Percentiles rank a stretch among this genome's conserved stretches.
Conservation (phyloP, 2,113 vertebrate genomes). For the Tragelaphus buxtoni region DNA sequence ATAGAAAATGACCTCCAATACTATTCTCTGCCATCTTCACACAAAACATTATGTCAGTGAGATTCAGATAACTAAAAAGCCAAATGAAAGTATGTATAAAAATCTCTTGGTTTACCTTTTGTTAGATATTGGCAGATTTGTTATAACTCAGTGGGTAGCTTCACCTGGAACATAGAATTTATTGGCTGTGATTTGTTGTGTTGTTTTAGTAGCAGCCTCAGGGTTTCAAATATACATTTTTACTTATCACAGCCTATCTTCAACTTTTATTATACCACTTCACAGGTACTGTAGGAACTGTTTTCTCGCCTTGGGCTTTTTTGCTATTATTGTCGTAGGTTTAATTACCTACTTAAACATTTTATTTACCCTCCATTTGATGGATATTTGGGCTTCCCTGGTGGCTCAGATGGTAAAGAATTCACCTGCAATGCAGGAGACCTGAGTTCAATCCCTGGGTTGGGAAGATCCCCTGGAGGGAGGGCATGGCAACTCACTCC, state of each 20-base stretch:
- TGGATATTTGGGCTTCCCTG: not conserved
- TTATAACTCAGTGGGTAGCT: not conserved
- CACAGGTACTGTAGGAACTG: fast-evolving
- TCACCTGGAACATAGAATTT: slow-evolving; percentile 57
- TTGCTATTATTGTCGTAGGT: not conserved
- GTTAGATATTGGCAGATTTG: not conserved
- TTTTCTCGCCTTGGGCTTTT: no score
- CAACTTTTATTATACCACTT: fast-evolving
- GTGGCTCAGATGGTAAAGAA: not conserved
- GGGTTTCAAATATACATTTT: not conserved
- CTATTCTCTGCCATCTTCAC: not conserved
- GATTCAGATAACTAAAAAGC: not conserved
- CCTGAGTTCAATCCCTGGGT: not conserved
- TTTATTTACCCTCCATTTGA: not conserved
- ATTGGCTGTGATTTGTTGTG: not conserved
- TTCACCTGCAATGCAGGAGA: not conserved
- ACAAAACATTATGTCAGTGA: not conserved
- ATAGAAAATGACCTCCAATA: not conserved
- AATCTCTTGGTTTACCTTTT: not conserved
- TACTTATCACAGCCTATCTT: not conserved
- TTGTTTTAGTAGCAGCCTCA: not conserved
- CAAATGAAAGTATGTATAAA: fast-evolving
- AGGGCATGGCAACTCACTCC: not conserved
- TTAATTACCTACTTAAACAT: not conserved
- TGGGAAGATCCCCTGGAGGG: not conserved